These are phyloP conservation scores for Patella vulgata DNA, from an alignment of 1,140 invertebrate genomes.

Conservation along the genomic window DNA sequence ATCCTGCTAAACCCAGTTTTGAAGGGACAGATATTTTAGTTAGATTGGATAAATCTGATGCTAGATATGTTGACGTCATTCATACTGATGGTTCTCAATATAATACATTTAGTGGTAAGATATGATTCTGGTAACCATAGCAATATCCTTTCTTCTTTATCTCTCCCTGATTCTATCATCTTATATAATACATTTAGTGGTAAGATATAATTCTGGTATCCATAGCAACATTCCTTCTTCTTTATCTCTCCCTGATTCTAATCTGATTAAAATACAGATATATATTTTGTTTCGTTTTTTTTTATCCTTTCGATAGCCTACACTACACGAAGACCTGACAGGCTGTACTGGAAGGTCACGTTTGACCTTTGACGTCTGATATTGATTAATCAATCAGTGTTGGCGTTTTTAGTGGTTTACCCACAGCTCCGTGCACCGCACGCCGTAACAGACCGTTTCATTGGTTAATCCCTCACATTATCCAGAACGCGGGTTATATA, in stretches of 20 bases:
- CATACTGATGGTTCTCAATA: slow-evolving; percentile 88
- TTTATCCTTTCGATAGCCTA: too few species aligned
- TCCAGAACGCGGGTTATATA: too few species aligned
- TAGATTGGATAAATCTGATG: slow-evolving; percentile 73
- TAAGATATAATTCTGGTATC: neutral
- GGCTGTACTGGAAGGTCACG: too few species aligned
- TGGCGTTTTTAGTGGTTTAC: too few species aligned
- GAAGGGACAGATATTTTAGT: slow-evolving; percentile 66
- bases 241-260: neutral
- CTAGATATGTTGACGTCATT: slow-evolving; percentile 93
- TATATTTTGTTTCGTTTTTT: too few species aligned
- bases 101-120: slow-evolving; percentile 37
- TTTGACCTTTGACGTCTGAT: too few species aligned
- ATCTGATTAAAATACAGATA: too few species aligned
- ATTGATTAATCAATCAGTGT: too few species aligned
- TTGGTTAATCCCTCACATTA: too few species aligned
- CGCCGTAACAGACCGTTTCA: too few species aligned
- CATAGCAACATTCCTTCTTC: neutral
- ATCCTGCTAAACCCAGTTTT: slow-evolving; percentile 78
- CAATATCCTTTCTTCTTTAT: neutral
- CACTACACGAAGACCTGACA: too few species aligned
- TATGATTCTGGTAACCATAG: neutral
- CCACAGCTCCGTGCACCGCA: too few species aligned
- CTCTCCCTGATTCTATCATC: neutral
- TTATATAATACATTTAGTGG: neutral